These are phyloP conservation scores for Phymorhynchus buccinoides DNA, from an alignment of 1,140 invertebrate species.

Conservation along the genomic window DNA sequence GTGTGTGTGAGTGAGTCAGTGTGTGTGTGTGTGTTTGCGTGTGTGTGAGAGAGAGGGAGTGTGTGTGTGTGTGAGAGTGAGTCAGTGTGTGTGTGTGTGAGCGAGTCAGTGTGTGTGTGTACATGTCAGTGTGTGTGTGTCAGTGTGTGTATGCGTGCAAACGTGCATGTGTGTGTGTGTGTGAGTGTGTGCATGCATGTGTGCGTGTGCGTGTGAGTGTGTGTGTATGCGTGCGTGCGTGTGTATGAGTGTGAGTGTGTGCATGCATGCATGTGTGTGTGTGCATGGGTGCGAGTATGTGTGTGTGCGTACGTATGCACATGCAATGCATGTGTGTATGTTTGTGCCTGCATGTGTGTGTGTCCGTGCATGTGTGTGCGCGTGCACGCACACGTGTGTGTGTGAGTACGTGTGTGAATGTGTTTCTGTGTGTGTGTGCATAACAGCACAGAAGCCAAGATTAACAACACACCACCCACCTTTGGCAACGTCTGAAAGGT, in stretches of 20 bases:
- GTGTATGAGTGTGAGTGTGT: not conserved
- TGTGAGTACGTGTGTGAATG: too few species aligned
- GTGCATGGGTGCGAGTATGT: not conserved
- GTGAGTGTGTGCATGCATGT: too few species aligned
- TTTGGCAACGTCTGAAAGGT: constrained; percentile 79
- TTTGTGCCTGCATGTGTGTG: not conserved
- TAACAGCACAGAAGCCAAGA: not conserved
- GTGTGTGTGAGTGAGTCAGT: not conserved
- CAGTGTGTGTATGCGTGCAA: too few species aligned
- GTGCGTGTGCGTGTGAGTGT: too few species aligned
- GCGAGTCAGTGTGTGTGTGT: too few species aligned
- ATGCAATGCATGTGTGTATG: not conserved
- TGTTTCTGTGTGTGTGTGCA: too few species aligned
- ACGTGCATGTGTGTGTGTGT: too few species aligned
- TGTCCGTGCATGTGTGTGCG: not conserved
- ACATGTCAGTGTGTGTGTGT: too few species aligned
- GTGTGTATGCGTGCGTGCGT: too few species aligned
- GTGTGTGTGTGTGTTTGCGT: not conserved
- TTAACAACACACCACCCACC: constrained; percentile 41
- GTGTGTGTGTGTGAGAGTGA: too few species aligned
- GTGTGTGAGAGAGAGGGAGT: not conserved
- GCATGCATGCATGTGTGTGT: not conserved
- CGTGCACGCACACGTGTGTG: not conserved
- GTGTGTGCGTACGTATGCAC: not conserved
- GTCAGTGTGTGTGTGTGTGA: too few species aligned